Evolutionary conservation across 2,797 vertebrate species (phyloP).

Genomic region (Chaetophractus vellerosus): DNA sequence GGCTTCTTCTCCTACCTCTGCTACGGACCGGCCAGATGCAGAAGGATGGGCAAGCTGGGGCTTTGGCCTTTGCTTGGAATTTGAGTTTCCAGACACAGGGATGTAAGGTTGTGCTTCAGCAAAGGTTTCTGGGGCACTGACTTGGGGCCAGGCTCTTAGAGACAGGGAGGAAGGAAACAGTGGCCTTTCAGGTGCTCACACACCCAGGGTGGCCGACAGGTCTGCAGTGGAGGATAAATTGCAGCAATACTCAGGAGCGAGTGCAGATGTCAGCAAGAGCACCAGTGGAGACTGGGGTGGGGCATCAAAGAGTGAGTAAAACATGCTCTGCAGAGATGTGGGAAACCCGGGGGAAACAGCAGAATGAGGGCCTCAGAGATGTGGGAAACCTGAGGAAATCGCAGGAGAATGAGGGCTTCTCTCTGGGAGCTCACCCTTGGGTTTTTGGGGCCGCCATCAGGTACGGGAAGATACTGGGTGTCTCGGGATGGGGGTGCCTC

Average conservation of each 20-base stretch:
- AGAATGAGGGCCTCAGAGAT: background rate
- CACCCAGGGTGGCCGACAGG: background rate
- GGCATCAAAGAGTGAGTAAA: background rate
- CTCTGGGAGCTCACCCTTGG: background rate
- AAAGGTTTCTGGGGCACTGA: background rate
- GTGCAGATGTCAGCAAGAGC: background rate
- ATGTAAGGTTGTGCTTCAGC: background rate
- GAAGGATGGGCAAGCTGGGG: background rate
- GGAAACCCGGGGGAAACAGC: background rate
- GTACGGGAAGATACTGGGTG: background rate
- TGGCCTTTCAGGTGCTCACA: background rate
- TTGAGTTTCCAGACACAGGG: background rate
- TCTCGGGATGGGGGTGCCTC: background rate
- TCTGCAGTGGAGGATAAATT: background rate
- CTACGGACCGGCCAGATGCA: background rate
- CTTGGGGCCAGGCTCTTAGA: background rate
- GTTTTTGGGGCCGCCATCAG: background rate
- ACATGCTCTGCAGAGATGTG: background rate
- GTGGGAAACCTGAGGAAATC: background rate
- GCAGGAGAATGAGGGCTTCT: background rate
- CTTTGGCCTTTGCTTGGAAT: background rate
- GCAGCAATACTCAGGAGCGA: background rate
- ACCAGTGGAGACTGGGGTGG: background rate
- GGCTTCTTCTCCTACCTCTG: background rate
- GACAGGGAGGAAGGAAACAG: conserved; percentile 1